Conservation (phyloP, 2,888 invertebrate species). For the Eupithecia subumbrata region DNA sequence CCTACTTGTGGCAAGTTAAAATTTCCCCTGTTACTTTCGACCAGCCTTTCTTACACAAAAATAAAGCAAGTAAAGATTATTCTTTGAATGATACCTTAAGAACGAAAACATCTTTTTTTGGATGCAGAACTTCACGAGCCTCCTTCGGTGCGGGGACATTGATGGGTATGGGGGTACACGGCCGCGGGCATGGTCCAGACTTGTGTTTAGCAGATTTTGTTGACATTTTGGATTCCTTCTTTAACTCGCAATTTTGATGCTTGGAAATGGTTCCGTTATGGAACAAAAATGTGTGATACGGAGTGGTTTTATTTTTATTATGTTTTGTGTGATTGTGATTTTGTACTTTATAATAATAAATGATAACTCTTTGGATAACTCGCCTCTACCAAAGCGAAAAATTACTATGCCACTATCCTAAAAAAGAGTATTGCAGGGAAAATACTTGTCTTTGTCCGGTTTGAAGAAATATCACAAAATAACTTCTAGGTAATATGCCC, state of each 20-base stretch:
- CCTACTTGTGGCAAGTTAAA: not conserved
- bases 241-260: not conserved
- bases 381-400: no score
- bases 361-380: no score
- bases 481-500: no score
- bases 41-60: no score
- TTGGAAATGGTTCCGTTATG: not conserved
- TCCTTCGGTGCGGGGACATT: constrained; percentile 64
- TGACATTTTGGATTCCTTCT: not conserved
- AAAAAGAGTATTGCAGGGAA: no score
- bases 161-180: constrained; percentile 63
- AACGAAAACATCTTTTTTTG: constrained; percentile 85
- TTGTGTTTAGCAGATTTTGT: not conserved
- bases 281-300: not conserved
- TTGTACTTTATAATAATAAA: no score
- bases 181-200: constrained; percentile 58
- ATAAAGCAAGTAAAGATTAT: not conserved
- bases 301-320: not conserved
- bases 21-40: no score
- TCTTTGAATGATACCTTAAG: constrained; percentile 70
- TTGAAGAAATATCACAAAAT: no score
- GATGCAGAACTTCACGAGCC: constrained; percentile 79
- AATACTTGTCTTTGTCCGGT: no score
- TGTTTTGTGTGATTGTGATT: no score
- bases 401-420: no score